Base-by-base conservation (phyloP, 2,113 vertebrate species). In the Psilopsiagon aymara region DNA sequence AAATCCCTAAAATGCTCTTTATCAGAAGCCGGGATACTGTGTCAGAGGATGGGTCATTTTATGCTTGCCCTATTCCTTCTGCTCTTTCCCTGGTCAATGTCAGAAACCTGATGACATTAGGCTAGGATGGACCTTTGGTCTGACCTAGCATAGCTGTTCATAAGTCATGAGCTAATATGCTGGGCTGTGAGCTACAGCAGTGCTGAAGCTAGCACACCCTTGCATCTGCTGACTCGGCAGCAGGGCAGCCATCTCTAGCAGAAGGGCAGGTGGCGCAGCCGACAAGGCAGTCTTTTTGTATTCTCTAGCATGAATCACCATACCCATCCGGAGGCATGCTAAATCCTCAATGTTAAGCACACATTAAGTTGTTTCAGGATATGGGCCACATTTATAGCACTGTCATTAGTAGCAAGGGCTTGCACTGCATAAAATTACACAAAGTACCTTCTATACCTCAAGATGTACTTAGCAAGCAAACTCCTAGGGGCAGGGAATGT, bases 351-450 rank as follows among this genome's bases (percentile, higher is more conserved):
- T 17, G 2, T 86, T 90, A 94, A 96, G 92, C 79, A 71, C 80
- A 64, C 73, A 84, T 94, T 94, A 97, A 95, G 88, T 73, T 95
- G 91, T 92, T 95, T 86, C 86, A 95, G 92, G 95, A 96, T 95
- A 88, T 93, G 86, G 90, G 73, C 82, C 80, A 75, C 88, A 24
- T 92, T 93, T 93, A 91, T 78, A 92, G 79, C 63, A 49, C 94
- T 93, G 83, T 94, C 94, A 94, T 96, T 93, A 96, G 90, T 2
- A 92, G 53, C 62, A 91, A 89, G 83, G 88, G 91, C 83, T 96
- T 13, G 6, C 92, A 91, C 86, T 92, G 96, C 89, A 95, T 95
- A 96, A 97, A 95, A 97, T 96, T 85, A 84, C 83, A 92, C 91
- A 87, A 92, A 96, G 94, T 95, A 91, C 88, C 91, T 94, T 95